Base-by-base conservation (phyloP, 2,797 vertebrate genomes). In the Cirrhinus molitorella region DNA sequence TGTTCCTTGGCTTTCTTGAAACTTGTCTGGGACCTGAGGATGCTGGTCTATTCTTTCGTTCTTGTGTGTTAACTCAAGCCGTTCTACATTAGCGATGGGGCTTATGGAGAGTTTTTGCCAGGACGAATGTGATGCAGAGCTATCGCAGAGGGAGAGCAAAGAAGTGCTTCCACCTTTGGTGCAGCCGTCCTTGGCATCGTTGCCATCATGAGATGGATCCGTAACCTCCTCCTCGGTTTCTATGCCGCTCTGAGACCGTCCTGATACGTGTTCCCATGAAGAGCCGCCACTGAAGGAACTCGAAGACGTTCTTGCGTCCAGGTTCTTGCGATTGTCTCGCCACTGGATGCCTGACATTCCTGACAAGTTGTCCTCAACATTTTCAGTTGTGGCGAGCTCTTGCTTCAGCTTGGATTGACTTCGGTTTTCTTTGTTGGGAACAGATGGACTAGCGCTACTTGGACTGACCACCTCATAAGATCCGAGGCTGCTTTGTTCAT, bases 251-350 rank as follows among this genome's bases (percentile, higher is more conserved):
- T 40, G 81, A 61, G 81, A 59, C 37, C 31, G 70, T 61, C 12
- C 66, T 4, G 95, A 95, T 10, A 96, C 59, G 25, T 91, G 93
- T 85, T 93, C 94, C 96, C 96, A 97, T 0, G 93, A 95, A 3
- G 95, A 96, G 3, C 88, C 92, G 65, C 85, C 78, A 25, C 74
- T 90, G 47, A 84, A 75, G 47, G 74, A 85, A 12, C 45, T 68
- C 17, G 79, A 86, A 21, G 78, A 85, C 43, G 40, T 67, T 72
- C 67, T 85, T 37, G 71, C 19, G 0, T 70, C 16, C 45, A 28
- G 61, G 11, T 43, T 0, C 83, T 74, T 28, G 2, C 1, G 11
- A 0, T 0, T 1, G 28, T 19, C 55, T 63, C 8, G 49, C 17
- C 11, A 1, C 28, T 73, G 57, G 17, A 25, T 49, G 3, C 5